Evolutionary conservation across 2,113 vertebrate species (phyloP).

Genomic region (Rhynchomys soricoides): DNA sequence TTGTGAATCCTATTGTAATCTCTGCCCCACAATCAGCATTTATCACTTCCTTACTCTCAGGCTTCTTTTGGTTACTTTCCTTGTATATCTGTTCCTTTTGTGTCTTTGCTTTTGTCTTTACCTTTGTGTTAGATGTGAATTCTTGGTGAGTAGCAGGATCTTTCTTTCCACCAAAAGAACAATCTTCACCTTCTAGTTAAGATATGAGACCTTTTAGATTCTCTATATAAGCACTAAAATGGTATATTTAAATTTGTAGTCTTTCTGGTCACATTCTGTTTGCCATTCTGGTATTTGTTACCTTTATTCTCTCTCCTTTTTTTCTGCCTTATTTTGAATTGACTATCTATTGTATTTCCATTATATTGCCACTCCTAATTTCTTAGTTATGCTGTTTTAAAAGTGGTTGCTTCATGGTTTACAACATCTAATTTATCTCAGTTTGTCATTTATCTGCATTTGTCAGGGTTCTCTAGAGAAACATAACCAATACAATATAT

Average conservation of each 20-base stretch:
- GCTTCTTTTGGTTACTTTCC: neutral
- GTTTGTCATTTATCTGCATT: neutral
- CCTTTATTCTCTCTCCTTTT: neutral
- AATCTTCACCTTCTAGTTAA: neutral
- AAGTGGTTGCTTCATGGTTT: neutral
- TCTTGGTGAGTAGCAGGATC: neutral
- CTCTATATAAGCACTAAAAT: neutral
- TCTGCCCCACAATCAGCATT: neutral
- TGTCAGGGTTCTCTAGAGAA: neutral
- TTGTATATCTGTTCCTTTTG: neutral
- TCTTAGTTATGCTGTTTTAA: neutral
- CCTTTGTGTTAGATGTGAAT: neutral
- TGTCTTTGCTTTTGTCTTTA: neutral
- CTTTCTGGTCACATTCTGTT: constrained; percentile 3
- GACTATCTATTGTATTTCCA: neutral
- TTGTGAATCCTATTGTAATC: neutral
- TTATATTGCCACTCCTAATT: neutral
- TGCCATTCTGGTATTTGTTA: constrained; percentile 16
- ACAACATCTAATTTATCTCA: neutral
- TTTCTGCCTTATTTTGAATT: constrained; percentile 12
- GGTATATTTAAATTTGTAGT: neutral
- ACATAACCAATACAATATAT: neutral
- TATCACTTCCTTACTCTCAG: neutral
- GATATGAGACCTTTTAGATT: neutral
- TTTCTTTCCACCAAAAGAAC: neutral